phyloP scores from a whole-genome alignment of 1,140 invertebrate species.

The Drosophila obscura region DNA sequence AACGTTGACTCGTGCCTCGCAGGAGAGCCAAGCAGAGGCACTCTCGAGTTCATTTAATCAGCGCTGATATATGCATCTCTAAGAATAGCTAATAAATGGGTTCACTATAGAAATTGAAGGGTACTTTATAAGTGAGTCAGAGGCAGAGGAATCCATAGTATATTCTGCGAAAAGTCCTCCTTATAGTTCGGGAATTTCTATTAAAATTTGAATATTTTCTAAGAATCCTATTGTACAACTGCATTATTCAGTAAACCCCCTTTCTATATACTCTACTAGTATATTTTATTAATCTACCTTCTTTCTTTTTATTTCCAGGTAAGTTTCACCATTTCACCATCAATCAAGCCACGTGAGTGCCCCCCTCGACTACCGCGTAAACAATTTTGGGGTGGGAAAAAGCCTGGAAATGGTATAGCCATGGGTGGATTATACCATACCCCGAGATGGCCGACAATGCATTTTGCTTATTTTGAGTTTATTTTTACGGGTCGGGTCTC shows the following conservation, averaged over 20 bases:
- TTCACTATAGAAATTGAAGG: no score
- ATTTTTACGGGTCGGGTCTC: conserved; percentile 31
- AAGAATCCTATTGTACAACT: no score
- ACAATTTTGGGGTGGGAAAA: conserved; percentile 29
- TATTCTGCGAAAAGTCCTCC: no score
- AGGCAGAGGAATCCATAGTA: no score
- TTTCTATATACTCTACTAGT: no score
- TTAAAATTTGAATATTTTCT: no score
- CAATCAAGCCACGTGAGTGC: conserved; percentile 67
- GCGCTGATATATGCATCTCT: no score
- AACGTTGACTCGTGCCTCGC: conserved; percentile 31
- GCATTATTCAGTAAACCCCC: not conserved
- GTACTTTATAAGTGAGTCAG: no score
- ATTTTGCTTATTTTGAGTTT: conserved; percentile 37
- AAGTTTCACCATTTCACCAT: conserved; percentile 53
- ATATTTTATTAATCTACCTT: conserved; percentile 33
- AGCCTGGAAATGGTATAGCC: conserved; percentile 12
- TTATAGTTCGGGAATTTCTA: no score
- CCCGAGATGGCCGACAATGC: conserved; percentile 9
- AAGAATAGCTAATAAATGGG: no score
- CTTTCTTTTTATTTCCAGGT: conserved; percentile 49
- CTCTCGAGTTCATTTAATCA: no score
- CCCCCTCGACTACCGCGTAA: conserved; percentile 8
- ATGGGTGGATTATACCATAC: conserved; percentile 8
- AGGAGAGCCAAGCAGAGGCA: not conserved